Conservation (phyloP, 2,113 vertebrate species). For the Camarhynchus parvulus region DNA sequence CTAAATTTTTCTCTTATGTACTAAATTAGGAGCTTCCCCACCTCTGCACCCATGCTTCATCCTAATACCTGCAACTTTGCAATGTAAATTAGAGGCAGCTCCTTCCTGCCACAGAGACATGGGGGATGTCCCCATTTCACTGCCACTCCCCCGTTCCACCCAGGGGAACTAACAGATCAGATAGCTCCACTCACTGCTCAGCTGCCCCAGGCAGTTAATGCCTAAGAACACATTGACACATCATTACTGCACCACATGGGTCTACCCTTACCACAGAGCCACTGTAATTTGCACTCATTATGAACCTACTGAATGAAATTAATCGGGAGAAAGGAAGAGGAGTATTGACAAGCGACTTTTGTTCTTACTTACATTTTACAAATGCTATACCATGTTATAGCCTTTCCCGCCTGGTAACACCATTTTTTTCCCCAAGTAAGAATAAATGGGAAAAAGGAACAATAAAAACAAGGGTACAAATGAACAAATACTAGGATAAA, state of each 20-base stretch:
- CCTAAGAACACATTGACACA: not conserved
- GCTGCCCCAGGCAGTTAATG: not conserved
- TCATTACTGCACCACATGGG: not conserved
- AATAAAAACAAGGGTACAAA: not conserved
- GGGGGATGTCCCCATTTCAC: not conserved
- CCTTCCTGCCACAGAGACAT: not conserved
- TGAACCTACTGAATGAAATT: not conserved
- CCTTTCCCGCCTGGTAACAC: not conserved
- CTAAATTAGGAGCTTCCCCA: not conserved
- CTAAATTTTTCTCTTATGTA: not conserved
- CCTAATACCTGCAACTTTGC: not conserved
- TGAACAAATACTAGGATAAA: not conserved
- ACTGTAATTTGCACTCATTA: not conserved
- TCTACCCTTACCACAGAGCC: not conserved
- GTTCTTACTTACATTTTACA: not conserved
- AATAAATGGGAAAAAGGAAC: not conserved
- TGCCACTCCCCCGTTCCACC: not conserved
- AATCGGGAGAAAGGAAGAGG: not conserved
- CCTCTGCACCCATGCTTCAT: not conserved
- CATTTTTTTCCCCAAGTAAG: not conserved
- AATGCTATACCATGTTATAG: not conserved
- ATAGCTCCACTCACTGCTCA: fast-evolving
- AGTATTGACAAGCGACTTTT: not conserved
- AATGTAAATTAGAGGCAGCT: not conserved
- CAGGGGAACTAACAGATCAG: not conserved